These are phyloP conservation scores for Nesoenas mayeri DNA, from an alignment of 2,113 vertebrate genomes.

Conservation along the genomic window DNA sequence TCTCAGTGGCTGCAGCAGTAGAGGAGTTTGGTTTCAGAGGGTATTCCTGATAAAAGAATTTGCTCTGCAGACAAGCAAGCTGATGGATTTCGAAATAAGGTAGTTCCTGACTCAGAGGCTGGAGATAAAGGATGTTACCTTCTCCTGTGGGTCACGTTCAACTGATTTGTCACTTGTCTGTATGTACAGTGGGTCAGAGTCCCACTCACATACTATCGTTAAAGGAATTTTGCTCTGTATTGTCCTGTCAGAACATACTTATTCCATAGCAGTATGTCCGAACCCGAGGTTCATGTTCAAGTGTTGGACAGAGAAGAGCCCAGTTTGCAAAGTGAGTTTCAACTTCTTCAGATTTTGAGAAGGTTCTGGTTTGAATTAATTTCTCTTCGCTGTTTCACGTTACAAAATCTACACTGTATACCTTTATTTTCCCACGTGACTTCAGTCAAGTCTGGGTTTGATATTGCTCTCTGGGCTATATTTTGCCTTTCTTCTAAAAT, in stretches of 20 bases:
- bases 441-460: neutral
- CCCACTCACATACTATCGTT: rapidly evolving
- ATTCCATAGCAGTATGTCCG: neutral
- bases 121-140: neutral
- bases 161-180: neutral
- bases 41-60: neutral
- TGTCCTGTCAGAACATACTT: neutral
- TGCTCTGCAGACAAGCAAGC: neutral
- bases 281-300: neutral
- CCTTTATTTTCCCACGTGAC: neutral
- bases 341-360: neutral
- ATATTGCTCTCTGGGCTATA: rapidly evolving
- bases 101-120: neutral
- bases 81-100: neutral
- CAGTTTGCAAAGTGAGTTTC: neutral
- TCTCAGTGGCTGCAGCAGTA: neutral
- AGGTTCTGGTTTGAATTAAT: neutral
- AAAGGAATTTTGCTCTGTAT: neutral
- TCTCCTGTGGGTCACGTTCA: neutral
- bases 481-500: neutral
- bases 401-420: neutral
- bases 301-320: neutral
- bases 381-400: neutral
- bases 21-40: neutral
- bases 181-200: neutral